Evolutionary conservation across 2,113 vertebrate genomes (phyloP).

Genomic region (Urocolius indicus): DNA sequence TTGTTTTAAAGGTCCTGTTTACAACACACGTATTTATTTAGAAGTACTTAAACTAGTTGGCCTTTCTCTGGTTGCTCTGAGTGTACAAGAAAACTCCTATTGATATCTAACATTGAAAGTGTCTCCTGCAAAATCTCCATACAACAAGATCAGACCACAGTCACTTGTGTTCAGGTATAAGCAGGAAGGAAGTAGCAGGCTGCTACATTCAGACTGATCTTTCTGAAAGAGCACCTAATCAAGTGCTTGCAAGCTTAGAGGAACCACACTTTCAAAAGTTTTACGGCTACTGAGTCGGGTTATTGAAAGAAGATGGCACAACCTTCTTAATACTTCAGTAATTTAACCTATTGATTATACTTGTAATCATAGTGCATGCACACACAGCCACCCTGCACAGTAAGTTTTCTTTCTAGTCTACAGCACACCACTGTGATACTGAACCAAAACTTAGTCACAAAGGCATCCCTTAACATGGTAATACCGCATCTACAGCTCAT

Average conservation of each 20-base stretch:
- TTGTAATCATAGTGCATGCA: neutral
- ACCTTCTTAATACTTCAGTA: neutral
- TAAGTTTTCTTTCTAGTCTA: neutral
- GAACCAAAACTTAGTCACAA: neutral
- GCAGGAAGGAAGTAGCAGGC: neutral
- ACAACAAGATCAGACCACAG: neutral
- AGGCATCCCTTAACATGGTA: neutral
- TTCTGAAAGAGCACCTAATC: neutral
- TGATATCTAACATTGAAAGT: neutral
- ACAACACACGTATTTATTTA: neutral
- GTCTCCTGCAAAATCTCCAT: neutral
- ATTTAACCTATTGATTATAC: neutral
- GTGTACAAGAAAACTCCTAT: neutral
- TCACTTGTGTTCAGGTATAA: rapidly evolving
- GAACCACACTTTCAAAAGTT: neutral
- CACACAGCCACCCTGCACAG: neutral
- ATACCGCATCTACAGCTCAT: neutral
- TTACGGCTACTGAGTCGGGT: neutral
- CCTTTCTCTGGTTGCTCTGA: neutral
- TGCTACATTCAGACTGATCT: neutral
- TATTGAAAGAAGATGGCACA: neutral
- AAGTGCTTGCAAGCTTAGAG: neutral
- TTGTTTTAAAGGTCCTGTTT: neutral
- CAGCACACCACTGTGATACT: neutral
- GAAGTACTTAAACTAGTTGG: neutral